A percentile compares a stretch with the other conserved stretches of the same genome.
Evolutionary conservation across 2,797 vertebrate species (phyloP).

Genomic region (Helostoma temminkii): DNA sequence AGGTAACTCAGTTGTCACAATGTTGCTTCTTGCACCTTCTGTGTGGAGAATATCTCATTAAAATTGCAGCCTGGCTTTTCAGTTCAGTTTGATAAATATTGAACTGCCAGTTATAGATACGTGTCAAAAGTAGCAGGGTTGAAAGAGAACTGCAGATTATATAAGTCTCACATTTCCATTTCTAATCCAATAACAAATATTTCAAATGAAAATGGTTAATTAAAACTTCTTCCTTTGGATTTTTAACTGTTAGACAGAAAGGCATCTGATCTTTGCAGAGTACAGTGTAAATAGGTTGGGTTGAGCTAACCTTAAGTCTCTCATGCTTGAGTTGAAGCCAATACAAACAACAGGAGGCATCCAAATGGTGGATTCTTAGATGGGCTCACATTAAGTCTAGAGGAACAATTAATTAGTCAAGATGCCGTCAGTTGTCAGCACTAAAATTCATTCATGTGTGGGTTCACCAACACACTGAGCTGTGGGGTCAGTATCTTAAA

Average conservation of each 20-base stretch:
- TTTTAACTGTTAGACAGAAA: conserved; percentile 38
- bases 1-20: conserved; percentile 35
- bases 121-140: conserved; percentile 40
- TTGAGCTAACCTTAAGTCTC: conserved; percentile 70
- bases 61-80: conserved; percentile 45
- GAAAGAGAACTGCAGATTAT: conserved; percentile 65
- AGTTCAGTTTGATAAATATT: conserved; percentile 71
- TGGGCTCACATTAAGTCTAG: conserved; percentile 4
- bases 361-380: conserved; percentile 37
- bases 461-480: conserved; percentile 10
- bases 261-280: conserved; percentile 72
- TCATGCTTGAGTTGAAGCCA: conserved; percentile 63
- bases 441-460: background rate
- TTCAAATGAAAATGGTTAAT: conserved; percentile 69
- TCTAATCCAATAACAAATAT: conserved; percentile 73
- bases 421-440: background rate
- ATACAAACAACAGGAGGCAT: conserved; percentile 55
- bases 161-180: conserved; percentile 62
- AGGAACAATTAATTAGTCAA: background rate
- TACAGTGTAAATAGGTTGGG: conserved; percentile 71
- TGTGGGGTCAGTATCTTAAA: background rate
- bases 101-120: conserved; percentile 62
- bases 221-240: conserved; percentile 60
- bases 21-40: conserved; percentile 26
- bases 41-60: conserved; percentile 59